Evolutionary conservation across 2,113 vertebrate genomes (phyloP).

Genomic region (Pangasianodon gigas): DNA sequence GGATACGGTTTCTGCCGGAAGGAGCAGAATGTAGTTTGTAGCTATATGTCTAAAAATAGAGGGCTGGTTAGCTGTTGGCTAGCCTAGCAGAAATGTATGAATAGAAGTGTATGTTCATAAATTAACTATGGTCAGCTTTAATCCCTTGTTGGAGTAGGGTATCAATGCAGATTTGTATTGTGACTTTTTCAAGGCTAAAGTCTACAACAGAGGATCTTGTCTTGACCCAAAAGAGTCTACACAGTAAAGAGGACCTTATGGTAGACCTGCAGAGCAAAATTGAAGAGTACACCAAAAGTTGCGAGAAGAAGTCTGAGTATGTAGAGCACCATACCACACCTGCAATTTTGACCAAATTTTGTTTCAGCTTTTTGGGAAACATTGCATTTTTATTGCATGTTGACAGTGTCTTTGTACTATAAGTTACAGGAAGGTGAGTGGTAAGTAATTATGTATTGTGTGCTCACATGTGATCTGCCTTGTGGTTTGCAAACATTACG

Average conservation of each 20-base stretch:
- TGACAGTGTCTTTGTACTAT: neutral
- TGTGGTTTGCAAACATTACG: neutral
- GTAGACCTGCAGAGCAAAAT: constrained; percentile 86
- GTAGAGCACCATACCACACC: constrained; percentile 54
- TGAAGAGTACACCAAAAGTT: constrained; percentile 82
- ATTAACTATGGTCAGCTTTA: neutral
- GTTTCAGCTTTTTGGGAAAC: neutral
- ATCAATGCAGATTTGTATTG: neutral
- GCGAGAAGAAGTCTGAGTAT: constrained; percentile 90
- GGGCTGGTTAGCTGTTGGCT: neutral
- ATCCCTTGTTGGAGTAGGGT: neutral
- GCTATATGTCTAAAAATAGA: neutral
- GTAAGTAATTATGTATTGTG: neutral
- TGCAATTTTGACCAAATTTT: neutral
- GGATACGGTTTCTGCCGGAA: neutral
- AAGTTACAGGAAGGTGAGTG: neutral
- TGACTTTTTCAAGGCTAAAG: constrained; percentile 78
- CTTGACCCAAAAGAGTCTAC: constrained; percentile 86
- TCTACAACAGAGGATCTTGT: constrained; percentile 85
- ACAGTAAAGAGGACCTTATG: constrained; percentile 85
- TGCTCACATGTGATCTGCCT: neutral
- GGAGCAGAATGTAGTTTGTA: neutral
- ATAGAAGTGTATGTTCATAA: neutral
- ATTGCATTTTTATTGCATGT: neutral
- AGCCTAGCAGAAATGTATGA: neutral